phyloP scores from a whole-genome alignment of 2,113 vertebrate species.

The Loxodonta africana region DNA sequence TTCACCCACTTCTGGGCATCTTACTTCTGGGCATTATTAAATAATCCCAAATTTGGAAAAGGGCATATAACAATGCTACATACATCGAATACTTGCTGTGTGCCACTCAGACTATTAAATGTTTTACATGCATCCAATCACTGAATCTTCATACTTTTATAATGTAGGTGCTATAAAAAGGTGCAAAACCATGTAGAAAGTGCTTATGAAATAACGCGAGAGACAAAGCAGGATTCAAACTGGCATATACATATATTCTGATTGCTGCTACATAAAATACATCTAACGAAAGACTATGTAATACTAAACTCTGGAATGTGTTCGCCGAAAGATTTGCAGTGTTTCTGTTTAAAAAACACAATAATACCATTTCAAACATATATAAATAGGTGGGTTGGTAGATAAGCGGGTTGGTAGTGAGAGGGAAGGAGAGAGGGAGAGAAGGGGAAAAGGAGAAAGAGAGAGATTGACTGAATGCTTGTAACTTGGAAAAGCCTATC shows the following conservation, averaged over 20 bases:
- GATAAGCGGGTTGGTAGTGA: not conserved
- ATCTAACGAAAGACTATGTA: not conserved
- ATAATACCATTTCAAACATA: not conserved
- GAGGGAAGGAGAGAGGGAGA: not conserved
- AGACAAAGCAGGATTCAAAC: not conserved
- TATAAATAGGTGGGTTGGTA: not conserved
- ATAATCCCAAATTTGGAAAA: constrained; percentile 12
- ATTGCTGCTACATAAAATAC: not conserved
- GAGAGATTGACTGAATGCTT: not conserved
- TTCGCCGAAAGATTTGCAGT: not conserved
- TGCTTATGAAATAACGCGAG: not conserved
- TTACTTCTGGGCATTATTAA: not conserved
- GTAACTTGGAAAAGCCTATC: not conserved
- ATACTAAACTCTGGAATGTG: not conserved
- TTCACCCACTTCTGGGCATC: not conserved
- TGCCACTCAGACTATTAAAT: not conserved
- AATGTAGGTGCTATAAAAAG: not conserved
- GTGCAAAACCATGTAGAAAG: not conserved
- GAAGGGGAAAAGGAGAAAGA: not conserved
- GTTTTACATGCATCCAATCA: not conserved
- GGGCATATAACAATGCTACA: not conserved
- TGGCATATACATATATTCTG: not conserved
- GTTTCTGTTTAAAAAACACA: not conserved
- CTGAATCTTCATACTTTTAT: not conserved
- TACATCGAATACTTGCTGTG: not conserved